These are phyloP conservation scores for Colletes collaris DNA, from an alignment of 2,888 invertebrate genomes.

Conservation along the genomic window DNA sequence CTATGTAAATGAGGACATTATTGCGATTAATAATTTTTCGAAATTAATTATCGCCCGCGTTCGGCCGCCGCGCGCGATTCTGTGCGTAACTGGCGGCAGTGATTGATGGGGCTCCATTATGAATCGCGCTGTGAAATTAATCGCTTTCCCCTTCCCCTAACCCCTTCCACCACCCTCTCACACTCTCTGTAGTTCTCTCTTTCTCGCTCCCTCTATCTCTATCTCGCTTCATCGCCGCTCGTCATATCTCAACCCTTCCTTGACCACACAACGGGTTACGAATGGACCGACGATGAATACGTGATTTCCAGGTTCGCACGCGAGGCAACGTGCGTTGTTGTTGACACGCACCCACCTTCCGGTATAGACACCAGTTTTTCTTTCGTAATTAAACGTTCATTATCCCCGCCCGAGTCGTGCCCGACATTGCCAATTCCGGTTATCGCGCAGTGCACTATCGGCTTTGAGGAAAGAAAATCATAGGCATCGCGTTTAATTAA, in stretches of 20 bases:
- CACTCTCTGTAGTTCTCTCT: not conserved
- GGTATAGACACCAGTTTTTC: slow-evolving; percentile 50
- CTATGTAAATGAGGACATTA: slow-evolving; percentile 74
- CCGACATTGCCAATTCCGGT: too few relatives aligned
- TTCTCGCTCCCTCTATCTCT: slow-evolving; percentile 3
- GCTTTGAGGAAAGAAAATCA: too few relatives aligned
- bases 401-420: slow-evolving; percentile 12
- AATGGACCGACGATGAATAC: slow-evolving; percentile 74
- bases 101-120: slow-evolving; percentile 80
- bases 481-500: too few relatives aligned
- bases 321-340: slow-evolving; percentile 42
- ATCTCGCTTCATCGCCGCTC: slow-evolving; percentile 16
- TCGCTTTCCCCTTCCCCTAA: slow-evolving; percentile 64
- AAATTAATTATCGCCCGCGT: slow-evolving; percentile 76
- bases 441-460: too few relatives aligned
- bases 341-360: slow-evolving; percentile 61
- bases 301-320: slow-evolving; percentile 68
- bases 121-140: slow-evolving; percentile 79
- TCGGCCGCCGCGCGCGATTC: slow-evolving; percentile 52
- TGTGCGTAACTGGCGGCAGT: slow-evolving; percentile 71
- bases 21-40: slow-evolving; percentile 79
- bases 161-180: slow-evolving; percentile 37
- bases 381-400: slow-evolving; percentile 56
- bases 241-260: slow-evolving; percentile 59
- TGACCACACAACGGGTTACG: slow-evolving; percentile 69